Conservation (phyloP, 2,888 invertebrate species). For the Troides oblongomaculatus region DNA sequence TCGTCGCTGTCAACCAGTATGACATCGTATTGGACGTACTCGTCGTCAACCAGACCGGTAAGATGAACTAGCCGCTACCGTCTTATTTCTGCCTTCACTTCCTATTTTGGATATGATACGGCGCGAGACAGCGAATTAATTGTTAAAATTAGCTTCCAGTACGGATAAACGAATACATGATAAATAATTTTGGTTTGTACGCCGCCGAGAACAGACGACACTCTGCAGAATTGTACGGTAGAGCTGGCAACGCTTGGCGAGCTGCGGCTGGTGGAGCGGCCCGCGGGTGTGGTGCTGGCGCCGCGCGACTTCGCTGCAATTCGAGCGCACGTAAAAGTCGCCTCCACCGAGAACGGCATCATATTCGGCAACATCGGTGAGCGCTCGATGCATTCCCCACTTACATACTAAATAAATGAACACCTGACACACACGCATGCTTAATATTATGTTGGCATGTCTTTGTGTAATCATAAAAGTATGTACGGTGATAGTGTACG, state of each 20-base stretch:
- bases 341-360: slow-evolving; percentile 99
- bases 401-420: too few species aligned
- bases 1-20: slow-evolving; percentile 99
- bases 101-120: too few species aligned
- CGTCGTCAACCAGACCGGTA: slow-evolving; percentile 97
- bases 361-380: slow-evolving; percentile 99
- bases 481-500: slow-evolving; percentile 86
- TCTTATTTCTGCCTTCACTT: neutral
- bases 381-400: slow-evolving; percentile 28
- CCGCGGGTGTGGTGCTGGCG: slow-evolving; percentile 95
- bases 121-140: too few species aligned
- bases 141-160: too few species aligned
- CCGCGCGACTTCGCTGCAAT: slow-evolving; percentile 99
- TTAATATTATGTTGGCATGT: too few species aligned
- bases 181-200: too few species aligned
- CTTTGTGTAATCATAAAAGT: too few species aligned
- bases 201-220: slow-evolving; percentile 82
- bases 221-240: slow-evolving; percentile 97
- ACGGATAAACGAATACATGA: too few species aligned
- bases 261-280: slow-evolving; percentile 98
- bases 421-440: too few species aligned
- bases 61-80: slow-evolving; percentile 31
- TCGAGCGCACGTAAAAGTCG: slow-evolving; percentile 99
- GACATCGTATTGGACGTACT: slow-evolving; percentile 99
- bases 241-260: slow-evolving; percentile 99